These are phyloP conservation scores for Boulengerochromis microlepis DNA, from an alignment of 2,113 vertebrate genomes.

Conservation along the genomic window DNA sequence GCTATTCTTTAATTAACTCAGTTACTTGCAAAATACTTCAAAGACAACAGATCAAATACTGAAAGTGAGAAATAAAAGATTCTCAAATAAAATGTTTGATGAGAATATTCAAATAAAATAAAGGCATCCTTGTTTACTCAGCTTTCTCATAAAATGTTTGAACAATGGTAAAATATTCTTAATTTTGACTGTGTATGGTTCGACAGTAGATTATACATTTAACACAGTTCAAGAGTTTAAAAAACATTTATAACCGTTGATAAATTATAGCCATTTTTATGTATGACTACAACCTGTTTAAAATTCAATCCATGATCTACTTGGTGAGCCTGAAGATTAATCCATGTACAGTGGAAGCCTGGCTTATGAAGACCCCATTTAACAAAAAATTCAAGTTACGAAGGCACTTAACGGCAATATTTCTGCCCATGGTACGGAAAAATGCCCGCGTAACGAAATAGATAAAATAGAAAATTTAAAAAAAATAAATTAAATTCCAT, in stretches of 20 bases:
- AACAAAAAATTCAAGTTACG: accelerated
- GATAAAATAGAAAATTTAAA: accelerated
- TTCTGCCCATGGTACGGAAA: background rate
- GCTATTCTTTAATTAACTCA: background rate
- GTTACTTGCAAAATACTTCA: background rate
- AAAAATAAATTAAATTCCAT: background rate
- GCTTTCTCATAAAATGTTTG: background rate
- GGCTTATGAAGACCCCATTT: background rate
- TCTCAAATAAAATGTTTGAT: background rate
- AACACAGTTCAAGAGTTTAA: background rate
- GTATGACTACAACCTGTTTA: background rate
- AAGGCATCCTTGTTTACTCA: background rate
- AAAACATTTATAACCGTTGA: background rate
- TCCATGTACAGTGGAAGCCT: accelerated
- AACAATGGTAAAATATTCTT: accelerated
- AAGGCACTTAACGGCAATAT: accelerated
- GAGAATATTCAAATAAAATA: background rate
- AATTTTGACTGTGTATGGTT: accelerated
- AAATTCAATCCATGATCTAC: background rate
- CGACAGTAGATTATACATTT: accelerated
- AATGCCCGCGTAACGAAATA: accelerated
- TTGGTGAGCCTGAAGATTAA: background rate
- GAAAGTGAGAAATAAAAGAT: background rate
- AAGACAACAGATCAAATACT: background rate
- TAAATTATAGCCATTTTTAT: background rate